These are phyloP conservation scores for Reticulitermes speratus DNA, from an alignment of 1,140 invertebrate species.

Conservation along the genomic window DNA sequence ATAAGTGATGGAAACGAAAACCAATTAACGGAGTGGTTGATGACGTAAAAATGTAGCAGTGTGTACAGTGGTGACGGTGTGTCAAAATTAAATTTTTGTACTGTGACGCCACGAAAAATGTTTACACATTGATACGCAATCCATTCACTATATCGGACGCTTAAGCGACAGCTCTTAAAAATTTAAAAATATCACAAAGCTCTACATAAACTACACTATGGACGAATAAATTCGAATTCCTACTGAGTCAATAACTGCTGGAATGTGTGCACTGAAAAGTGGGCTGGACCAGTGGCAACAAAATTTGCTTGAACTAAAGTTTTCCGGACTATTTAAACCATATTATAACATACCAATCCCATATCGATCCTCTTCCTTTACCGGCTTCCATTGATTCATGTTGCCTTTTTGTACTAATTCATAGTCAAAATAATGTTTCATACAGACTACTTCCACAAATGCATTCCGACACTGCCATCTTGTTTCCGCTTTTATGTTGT, in stretches of 20 bases:
- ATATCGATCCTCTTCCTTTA: slow-evolving; percentile 44
- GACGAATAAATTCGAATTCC: background rate
- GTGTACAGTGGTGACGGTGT: too few species aligned
- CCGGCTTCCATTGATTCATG: slow-evolving; percentile 40
- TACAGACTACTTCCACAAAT: too few species aligned
- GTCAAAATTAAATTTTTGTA: too few species aligned
- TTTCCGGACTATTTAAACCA: background rate
- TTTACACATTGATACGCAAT: too few species aligned
- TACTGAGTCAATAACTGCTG: background rate
- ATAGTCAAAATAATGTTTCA: background rate
- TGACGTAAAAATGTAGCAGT: too few species aligned
- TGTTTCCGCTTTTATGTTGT: background rate
- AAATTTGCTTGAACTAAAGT: background rate
- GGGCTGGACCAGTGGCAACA: background rate
- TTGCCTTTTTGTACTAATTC: slow-evolving; percentile 19
- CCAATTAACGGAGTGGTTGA: too few species aligned
- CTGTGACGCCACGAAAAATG: too few species aligned
- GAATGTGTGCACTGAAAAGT: background rate
- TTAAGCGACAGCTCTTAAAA: too few species aligned
- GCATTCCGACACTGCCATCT: background rate
- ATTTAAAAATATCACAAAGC: background rate
- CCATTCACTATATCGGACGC: too few species aligned
- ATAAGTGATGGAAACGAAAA: too few species aligned
- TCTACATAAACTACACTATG: background rate
- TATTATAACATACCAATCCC: slow-evolving; percentile 39